Evolutionary conservation across 2,113 vertebrate genomes (phyloP).

Genomic region (Colaptes auratus): DNA sequence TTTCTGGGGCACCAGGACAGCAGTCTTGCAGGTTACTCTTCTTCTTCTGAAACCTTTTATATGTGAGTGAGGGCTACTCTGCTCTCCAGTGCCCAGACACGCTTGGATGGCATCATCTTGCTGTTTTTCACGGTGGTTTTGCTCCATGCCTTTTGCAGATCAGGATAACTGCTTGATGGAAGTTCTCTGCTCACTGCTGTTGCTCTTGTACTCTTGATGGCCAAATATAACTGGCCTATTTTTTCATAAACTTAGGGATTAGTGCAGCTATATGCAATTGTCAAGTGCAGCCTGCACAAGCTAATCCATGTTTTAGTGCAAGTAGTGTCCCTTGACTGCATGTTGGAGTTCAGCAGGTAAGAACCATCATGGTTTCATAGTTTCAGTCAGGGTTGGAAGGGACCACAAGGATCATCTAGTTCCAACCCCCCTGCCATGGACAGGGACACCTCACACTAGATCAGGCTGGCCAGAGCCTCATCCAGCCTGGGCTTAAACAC

Average conservation of each 20-base stretch:
- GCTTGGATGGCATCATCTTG: background rate
- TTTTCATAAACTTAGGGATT: background rate
- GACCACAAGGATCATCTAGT: too few species aligned
- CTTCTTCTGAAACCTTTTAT: background rate
- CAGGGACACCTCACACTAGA: too few species aligned
- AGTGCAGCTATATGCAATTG: background rate
- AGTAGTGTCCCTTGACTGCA: background rate
- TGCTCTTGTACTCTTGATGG: background rate
- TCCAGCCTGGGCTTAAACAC: too few species aligned
- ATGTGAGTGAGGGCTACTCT: rapidly evolving
- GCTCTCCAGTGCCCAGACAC: background rate
- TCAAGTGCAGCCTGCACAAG: background rate
- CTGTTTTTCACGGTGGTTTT: background rate
- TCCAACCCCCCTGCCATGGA: too few species aligned
- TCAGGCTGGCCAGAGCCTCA: too few species aligned
- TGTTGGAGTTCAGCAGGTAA: background rate
- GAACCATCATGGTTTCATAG: background rate
- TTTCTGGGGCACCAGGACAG: background rate
- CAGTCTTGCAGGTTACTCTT: background rate
- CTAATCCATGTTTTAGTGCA: background rate
- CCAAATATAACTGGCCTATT: background rate
- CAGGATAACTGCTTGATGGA: background rate
- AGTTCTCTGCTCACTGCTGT: background rate
- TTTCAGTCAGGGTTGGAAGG: too few species aligned
- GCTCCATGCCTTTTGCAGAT: background rate